Evolutionary conservation across 2,888 invertebrate genomes (phyloP), one percentile per base, ranked within the genome.

Genomic region (Dinocampus coccinellae): DNA sequence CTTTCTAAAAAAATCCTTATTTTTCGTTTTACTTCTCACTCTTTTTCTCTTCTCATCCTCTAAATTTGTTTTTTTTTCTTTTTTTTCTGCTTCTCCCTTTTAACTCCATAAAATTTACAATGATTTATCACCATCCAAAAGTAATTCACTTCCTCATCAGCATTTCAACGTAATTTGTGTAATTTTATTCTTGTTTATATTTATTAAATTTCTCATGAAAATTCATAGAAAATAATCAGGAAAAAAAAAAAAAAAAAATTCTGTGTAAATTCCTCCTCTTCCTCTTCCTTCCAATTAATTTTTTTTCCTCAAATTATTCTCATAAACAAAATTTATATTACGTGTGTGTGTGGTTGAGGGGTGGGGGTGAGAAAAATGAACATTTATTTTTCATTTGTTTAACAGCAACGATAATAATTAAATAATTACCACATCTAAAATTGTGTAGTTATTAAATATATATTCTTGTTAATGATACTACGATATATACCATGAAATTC

Each of bases 1-100:
- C 71, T 70, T 65, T 29, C 65, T 39, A 67, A 70, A 73, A 71
- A 73, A 74, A 76, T 69, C n/a, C n/a, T n/a, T n/a, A n/a, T n/a
- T n/a, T n/a, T n/a, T n/a, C n/a, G n/a, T n/a, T n/a, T n/a, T n/a
- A n/a, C n/a, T n/a, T n/a, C n/a, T n/a, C n/a, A n/a, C n/a, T n/a
- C n/a, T n/a, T n/a, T n/a, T n/a, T n/a, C n/a, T n/a, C n/a, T n/a
- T n/a, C n/a, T n/a, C n/a, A n/a, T n/a, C n/a, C n/a, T n/a, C 20
- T n/a, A 20, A 57, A 22, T 62, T 73, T 29, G n/a, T n/a, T n/a
- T n/a, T n/a, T n/a, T n/a, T n/a, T n/a, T 29, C 7, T 29, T 29
- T 29, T 29, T 72, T 70, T 66, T 62, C 26, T 2, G n/a, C 29
- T 24, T 62, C 65, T 61, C 68, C 3, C n/a, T 69, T 36, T 69